Evolutionary conservation across 2,797 vertebrate species (phyloP).

Genomic region (Falco rusticolus): DNA sequence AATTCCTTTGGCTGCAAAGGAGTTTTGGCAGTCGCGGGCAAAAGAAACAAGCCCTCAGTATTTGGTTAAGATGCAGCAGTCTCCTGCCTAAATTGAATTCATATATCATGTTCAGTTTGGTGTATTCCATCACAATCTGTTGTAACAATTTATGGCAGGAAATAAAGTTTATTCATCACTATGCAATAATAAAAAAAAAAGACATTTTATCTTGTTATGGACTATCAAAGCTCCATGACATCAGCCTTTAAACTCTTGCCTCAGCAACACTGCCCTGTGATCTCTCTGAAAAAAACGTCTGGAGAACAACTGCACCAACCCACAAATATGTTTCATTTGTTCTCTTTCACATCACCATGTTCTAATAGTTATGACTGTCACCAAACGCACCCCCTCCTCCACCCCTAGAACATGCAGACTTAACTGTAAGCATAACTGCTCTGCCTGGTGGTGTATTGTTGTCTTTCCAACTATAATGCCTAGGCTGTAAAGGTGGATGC

Average conservation of each 20-base stretch:
- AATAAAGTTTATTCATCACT: slow-evolving; percentile 6
- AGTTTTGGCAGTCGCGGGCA: not conserved
- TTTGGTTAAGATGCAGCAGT: not conserved
- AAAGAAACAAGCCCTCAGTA: not conserved
- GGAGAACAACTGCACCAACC: not conserved
- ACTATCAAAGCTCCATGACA: not conserved
- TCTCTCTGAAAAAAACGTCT: not conserved
- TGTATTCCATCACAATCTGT: not conserved
- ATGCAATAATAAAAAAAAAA: not conserved
- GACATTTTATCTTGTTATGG: not conserved
- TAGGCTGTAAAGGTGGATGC: not conserved
- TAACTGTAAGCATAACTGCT: not conserved
- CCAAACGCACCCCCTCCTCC: not conserved
- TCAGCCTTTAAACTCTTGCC: not conserved
- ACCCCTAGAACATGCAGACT: not conserved
- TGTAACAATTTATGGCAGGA: not conserved
- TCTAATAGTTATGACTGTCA: not conserved
- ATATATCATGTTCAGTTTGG: not conserved
- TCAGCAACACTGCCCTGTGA: not conserved
- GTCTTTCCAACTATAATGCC: not conserved
- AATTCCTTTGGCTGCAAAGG: not conserved
- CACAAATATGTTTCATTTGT: not conserved
- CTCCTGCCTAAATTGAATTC: not conserved
- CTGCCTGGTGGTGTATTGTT: not conserved
- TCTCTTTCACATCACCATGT: not conserved